These are phyloP conservation scores for Oikopleura dioica DNA, from an alignment of 23 tunicate genomes.

Conservation along the genomic window DNA sequence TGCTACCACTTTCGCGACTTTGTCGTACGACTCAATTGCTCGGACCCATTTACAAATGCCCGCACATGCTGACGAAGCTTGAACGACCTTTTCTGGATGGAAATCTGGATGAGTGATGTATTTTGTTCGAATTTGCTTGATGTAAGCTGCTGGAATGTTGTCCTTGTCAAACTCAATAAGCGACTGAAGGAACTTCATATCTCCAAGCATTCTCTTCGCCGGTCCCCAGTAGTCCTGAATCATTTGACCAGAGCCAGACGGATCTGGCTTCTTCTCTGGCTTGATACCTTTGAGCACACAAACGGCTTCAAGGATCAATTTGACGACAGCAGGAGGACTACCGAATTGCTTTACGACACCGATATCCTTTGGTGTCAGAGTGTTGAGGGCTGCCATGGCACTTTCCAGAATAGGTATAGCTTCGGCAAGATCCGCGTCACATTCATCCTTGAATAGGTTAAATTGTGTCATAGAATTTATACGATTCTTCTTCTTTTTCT, in stretches of 20 bases:
- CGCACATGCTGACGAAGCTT: slow-evolving; percentile 90
- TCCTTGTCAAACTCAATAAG: slow-evolving; percentile 76
- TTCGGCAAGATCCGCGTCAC: slow-evolving; percentile 92
- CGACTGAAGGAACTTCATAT: slow-evolving; percentile 73
- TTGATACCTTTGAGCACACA: slow-evolving; percentile 74
- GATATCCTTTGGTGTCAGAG: slow-evolving; percentile 61
- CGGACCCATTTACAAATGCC: slow-evolving; percentile 95
- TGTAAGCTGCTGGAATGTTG: slow-evolving; percentile 53
- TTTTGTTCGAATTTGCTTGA: slow-evolving; percentile 55
- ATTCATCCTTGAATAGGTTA: slow-evolving; percentile 74
- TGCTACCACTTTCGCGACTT: slow-evolving; percentile 74
- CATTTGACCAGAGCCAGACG: slow-evolving; percentile 84
- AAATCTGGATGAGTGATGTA: slow-evolving; percentile 89
- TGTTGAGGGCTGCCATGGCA: slow-evolving; percentile 61
- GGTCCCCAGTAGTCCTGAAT: slow-evolving; percentile 95
- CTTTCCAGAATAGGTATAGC: slow-evolving; percentile 90
- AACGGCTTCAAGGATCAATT: slow-evolving; percentile 68
- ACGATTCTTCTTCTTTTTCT: too few relatives aligned
- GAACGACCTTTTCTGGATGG: slow-evolving; percentile 56
- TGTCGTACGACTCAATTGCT: slow-evolving; percentile 89
- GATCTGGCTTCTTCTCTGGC: slow-evolving; percentile 72
- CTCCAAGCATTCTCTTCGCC: slow-evolving; percentile 71
- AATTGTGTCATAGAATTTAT: too few relatives aligned
- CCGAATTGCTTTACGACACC: slow-evolving; percentile 73
- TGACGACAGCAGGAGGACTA: slow-evolving; percentile 74